Base-by-base conservation (phyloP, 2,888 invertebrate genomes). In the Rutpela maculata region DNA sequence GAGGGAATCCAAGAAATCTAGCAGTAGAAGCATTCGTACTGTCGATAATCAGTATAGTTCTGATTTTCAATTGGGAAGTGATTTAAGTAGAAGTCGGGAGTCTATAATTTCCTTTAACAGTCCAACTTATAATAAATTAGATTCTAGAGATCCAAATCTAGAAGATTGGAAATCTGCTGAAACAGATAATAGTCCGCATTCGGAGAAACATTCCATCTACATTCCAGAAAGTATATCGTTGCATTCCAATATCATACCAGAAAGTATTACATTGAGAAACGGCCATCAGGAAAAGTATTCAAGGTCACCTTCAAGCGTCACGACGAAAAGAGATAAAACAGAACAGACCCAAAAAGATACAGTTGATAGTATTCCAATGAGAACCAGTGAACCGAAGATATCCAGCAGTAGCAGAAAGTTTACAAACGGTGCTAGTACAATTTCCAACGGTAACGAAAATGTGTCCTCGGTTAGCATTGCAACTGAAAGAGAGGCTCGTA, bases 61-160 rank as follows among this genome's bases (percentile, higher is more conserved):
- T 17, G 81, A 81, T 68, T 81, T 80, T 15, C 67, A 80, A 17
- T 72, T 77, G 1, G 76, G 73, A n/a, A 74, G 74, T 43, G 74
- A 76, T 65, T 5, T 62, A 15, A 76, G 66, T 15, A 76, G 62
- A 68, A 80, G 80, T 43, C 55, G 78, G 10, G 50, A 63, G 17
- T 81, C 81, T 22, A 77, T 79, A 62, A 77, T 78, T 59, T 43
- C 78, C 18, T 70, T 38, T 38, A 81, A 79, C 38, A 77, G 72
- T 31, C 70, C 79, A 18, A 50, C 60, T 2, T 77, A 77, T 19
- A 73, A 74, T 35, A 74, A 70, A 60, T 43, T 65, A 7, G 12
- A 50, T 55, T 60, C 60, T 22, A 0, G 6, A 3, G 7, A 55
- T 50, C 18, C 15, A 59, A 10, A 11, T 26, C 26, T 17, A 19